Evolutionary conservation across 2,113 vertebrate species (phyloP).

Genomic region (Campylorhamphus procurvoides): DNA sequence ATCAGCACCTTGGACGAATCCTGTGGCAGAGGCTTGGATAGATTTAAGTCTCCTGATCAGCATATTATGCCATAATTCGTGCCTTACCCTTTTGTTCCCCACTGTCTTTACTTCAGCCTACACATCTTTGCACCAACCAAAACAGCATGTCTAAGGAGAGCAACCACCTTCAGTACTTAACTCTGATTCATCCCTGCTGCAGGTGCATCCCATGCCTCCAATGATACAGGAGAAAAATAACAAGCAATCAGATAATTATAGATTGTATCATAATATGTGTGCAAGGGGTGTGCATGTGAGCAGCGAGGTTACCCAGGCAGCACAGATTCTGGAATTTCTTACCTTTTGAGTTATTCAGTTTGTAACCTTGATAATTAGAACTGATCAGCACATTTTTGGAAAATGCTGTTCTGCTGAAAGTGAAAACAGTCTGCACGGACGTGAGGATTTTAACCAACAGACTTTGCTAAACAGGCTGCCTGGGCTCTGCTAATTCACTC

Average conservation of each 20-base stretch:
- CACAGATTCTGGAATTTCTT: neutral
- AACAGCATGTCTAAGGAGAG: neutral
- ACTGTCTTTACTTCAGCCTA: neutral
- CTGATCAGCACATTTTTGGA: slow-evolving; percentile 51
- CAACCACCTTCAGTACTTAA: neutral
- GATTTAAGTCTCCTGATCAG: neutral
- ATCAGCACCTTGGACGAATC: neutral
- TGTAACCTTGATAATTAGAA: slow-evolving; percentile 40
- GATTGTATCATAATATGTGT: neutral
- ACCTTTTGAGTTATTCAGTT: slow-evolving; percentile 48
- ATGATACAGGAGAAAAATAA: neutral
- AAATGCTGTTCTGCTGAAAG: slow-evolving; percentile 41
- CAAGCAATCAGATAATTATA: slow-evolving; percentile 53
- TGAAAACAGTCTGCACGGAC: neutral
- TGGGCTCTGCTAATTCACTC: neutral
- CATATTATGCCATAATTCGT: neutral
- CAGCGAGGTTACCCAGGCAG: slow-evolving; percentile 22
- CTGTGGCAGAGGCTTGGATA: neutral
- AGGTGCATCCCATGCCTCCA: slow-evolving; percentile 14
- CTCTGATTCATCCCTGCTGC: slow-evolving; percentile 30
- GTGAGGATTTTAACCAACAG: slow-evolving; percentile 46
- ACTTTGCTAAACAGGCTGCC: neutral
- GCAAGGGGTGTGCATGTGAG: neutral
- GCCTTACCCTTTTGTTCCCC: neutral
- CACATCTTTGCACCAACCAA: neutral